Conservation (phyloP, 2,888 invertebrate genomes). For the Eudasyphora cyanicolor region DNA sequence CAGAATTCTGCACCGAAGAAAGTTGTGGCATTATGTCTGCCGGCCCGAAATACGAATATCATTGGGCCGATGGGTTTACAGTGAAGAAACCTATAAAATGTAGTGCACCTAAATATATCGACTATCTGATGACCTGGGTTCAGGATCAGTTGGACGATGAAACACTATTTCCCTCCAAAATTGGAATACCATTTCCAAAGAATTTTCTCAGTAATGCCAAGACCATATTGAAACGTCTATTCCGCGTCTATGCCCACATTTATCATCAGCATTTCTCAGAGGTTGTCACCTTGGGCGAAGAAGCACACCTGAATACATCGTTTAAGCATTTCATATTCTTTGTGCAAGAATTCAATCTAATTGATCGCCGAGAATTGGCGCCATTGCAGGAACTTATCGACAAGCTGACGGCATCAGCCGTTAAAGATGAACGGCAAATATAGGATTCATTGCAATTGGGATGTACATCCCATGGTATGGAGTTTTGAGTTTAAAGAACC, state of each 20-base stretch:
- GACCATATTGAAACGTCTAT: conserved; percentile 98
- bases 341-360: conserved; percentile 96
- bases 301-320: conserved; percentile 99
- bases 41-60: conserved; percentile 99
- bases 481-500: conserved; percentile 64
- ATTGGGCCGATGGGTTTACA: conserved; percentile 99
- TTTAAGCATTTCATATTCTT: conserved; percentile 99
- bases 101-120: conserved; percentile 99
- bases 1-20: conserved; percentile 99
- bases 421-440: conserved; percentile 92
- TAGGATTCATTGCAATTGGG: conserved; percentile 70
- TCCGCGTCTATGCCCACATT: conserved; percentile 99
- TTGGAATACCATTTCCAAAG: conserved; percentile 98
- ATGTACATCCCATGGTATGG: conserved; percentile 57
- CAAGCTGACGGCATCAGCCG: conserved; percentile 93
- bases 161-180: conserved; percentile 98
- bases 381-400: conserved; percentile 99
- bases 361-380: conserved; percentile 97
- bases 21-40: conserved; percentile 99
- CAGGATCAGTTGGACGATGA: conserved; percentile 99
- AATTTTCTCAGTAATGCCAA: conserved; percentile 98
- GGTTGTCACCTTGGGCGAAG: conserved; percentile 98
- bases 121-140: conserved; percentile 99
- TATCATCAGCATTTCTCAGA: conserved; percentile 99
- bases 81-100: conserved; percentile 99